A percentile compares a stretch with the other conserved stretches of the same genome.
Conservation (phyloP, 2,113 vertebrate genomes). For the Dryoscopus gambensis region DNA sequence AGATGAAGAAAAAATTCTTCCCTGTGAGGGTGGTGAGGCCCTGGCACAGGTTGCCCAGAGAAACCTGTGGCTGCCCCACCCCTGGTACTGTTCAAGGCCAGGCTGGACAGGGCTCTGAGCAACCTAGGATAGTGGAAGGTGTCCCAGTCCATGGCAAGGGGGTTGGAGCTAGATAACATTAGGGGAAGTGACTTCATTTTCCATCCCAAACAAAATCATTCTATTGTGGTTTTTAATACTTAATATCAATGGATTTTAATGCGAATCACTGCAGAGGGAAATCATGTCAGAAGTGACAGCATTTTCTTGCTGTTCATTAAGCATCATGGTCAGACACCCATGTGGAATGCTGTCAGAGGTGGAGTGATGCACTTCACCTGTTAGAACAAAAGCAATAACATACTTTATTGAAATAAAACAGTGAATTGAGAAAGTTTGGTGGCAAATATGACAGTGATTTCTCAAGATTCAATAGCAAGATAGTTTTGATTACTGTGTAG, state of each 20-base stretch:
- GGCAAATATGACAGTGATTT: neutral
- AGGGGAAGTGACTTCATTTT: neutral
- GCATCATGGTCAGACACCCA: neutral
- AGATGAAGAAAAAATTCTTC: neutral
- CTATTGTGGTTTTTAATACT: neutral
- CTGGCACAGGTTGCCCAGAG: neutral
- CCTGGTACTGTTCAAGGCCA: neutral
- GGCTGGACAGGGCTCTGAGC: neutral
- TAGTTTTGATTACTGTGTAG: neutral
- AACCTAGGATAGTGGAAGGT: fast-evolving
- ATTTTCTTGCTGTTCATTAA: neutral
- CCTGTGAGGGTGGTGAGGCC: too few species aligned
- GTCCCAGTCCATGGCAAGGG: neutral
- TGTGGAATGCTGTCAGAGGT: neutral
- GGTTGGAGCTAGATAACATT: fast-evolving
- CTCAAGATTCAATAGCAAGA: neutral
- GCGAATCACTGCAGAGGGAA: neutral
- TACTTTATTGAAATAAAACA: neutral
- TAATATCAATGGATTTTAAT: neutral
- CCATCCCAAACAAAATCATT: neutral
- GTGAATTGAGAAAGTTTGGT: neutral
- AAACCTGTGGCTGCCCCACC: neutral
- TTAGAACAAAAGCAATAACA: neutral
- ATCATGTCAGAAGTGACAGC: neutral
- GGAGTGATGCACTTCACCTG: neutral